Conservation (phyloP, 2,888 invertebrate species). For the Nephrotoma guestfalica region DNA sequence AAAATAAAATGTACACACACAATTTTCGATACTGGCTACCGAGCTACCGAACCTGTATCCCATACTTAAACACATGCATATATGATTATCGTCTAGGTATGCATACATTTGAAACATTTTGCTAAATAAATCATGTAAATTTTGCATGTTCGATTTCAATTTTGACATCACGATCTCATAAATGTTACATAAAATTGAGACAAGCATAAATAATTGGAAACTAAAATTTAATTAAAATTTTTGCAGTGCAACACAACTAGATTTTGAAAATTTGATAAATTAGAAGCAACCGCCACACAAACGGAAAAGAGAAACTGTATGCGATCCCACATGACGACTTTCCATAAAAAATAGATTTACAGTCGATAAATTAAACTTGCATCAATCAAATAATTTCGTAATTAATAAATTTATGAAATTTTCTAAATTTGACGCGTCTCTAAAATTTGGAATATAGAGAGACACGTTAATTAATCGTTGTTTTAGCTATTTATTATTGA, state of each 20-base stretch:
- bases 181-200: background rate
- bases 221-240: background rate
- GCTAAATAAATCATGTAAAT: background rate
- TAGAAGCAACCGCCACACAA: background rate
- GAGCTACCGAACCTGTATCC: background rate
- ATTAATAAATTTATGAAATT: background rate
- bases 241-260: background rate
- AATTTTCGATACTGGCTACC: background rate
- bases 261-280: background rate
- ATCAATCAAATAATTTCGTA: background rate
- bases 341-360: background rate
- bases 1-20: background rate
- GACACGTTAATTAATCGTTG: background rate
- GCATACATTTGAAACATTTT: background rate
- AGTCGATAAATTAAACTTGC: background rate
- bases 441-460: background rate
- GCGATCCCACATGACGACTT: background rate
- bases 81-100: background rate
- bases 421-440: background rate
- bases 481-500: background rate
- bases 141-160: background rate
- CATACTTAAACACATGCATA: background rate
- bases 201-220: background rate
- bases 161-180: background rate
- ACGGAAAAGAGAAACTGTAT: background rate